phyloP scores from a whole-genome alignment of 2,888 invertebrate genomes.

The Acanthosepion esculentum region DNA sequence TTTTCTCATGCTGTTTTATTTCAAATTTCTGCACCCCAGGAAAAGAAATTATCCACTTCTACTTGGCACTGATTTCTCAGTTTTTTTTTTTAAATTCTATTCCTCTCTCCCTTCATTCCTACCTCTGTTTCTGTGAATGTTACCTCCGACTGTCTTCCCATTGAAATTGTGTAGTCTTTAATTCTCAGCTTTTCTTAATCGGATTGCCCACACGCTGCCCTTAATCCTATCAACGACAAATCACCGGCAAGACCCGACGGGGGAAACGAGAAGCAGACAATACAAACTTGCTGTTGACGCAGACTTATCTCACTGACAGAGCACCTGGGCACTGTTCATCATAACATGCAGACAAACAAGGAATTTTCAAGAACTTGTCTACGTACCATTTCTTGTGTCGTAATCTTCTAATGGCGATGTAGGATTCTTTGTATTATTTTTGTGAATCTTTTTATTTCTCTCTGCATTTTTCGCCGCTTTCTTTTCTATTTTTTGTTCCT shows the following conservation, averaged over 20 bases:
- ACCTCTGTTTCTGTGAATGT: background rate
- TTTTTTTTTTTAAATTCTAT: background rate
- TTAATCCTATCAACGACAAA: conserved; percentile 22
- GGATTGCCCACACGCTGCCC: background rate
- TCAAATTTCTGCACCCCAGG: too few species aligned
- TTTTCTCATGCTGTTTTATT: background rate
- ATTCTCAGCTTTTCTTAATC: conserved; percentile 9
- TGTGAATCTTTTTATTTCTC: too few species aligned
- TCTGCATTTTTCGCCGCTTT: too few species aligned
- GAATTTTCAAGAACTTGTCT: background rate
- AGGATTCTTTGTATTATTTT: background rate
- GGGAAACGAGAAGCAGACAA: background rate
- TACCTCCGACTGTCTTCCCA: background rate
- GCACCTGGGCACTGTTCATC: background rate
- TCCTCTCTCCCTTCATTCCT: background rate
- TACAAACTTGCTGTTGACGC: background rate
- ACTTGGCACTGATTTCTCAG: background rate
- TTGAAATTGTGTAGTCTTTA: conserved; percentile 1
- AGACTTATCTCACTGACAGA: background rate
- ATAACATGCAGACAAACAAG: background rate
- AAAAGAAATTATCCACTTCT: too few species aligned
- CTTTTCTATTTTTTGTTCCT: too few species aligned
- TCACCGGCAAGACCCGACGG: background rate
- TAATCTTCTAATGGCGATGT: background rate
- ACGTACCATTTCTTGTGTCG: background rate